Percentiles rank a stretch among this genome's conserved stretches.
Conservation (phyloP, 1,140 invertebrate species). For the Aphidius ervi region DNA sequence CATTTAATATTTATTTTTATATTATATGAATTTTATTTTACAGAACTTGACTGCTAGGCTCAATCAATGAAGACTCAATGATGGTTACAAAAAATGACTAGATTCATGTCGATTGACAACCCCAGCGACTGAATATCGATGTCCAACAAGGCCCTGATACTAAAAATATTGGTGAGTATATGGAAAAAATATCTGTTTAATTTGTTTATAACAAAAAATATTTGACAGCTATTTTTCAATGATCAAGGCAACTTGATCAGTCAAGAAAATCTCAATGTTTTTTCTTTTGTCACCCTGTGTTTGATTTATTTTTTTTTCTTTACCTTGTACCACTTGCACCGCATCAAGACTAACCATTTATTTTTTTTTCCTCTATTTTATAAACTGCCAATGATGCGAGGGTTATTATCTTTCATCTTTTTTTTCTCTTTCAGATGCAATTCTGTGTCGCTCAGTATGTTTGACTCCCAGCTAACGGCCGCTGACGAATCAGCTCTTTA, state of each 20-base stretch:
- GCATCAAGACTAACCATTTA: too few species aligned
- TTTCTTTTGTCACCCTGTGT: constrained; percentile 22
- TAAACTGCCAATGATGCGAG: constrained; percentile 36
- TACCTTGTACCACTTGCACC: too few species aligned
- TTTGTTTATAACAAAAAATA: constrained; percentile 37
- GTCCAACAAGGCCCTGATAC: too few species aligned
- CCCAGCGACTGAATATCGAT: too few species aligned
- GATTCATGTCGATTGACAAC: too few species aligned
- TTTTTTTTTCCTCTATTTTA: constrained; percentile 39
- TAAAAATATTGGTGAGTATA: too few species aligned
- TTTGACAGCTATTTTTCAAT: constrained; percentile 55
- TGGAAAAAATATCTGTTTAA: constrained; percentile 9
- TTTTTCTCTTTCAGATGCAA: constrained; percentile 19
- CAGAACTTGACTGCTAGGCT: too few species aligned
- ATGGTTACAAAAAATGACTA: too few species aligned
- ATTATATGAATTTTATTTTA: too few species aligned
- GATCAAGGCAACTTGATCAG: constrained; percentile 39
- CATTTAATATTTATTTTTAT: too few species aligned
- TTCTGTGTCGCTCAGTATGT: constrained; percentile 15
- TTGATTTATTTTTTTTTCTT: not conserved
- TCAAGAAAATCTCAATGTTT: constrained; percentile 41
- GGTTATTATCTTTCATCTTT: constrained; percentile 44
- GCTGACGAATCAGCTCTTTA: constrained; percentile 21
- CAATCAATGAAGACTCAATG: too few species aligned
- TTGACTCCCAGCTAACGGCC: constrained; percentile 9